A percentile compares a stretch with the other conserved stretches of the same genome.
Conservation (phyloP, 2,888 invertebrate genomes). For the Mythimna ferrago region DNA sequence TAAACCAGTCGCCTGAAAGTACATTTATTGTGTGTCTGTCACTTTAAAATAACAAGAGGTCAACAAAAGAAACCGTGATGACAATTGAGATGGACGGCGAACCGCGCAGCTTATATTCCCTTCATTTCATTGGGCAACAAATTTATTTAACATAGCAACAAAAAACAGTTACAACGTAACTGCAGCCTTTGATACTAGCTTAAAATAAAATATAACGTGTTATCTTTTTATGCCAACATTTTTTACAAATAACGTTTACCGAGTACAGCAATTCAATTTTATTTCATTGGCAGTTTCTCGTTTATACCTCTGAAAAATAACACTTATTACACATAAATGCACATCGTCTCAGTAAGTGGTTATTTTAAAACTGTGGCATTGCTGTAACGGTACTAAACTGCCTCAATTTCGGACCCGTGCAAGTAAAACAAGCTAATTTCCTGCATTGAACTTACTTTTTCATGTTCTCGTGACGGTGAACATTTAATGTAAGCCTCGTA, state of each 20-base stretch:
- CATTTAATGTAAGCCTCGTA: constrained; percentile 25
- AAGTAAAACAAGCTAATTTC: constrained; percentile 83
- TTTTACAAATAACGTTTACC: constrained; percentile 31
- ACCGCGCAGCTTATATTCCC: constrained; percentile 52
- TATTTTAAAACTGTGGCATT: constrained; percentile 79
- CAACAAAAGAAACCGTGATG: constrained; percentile 50
- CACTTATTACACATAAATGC: constrained; percentile 72
- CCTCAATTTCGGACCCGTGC: constrained; percentile 76
- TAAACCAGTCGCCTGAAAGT: constrained; percentile 2
- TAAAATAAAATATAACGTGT: constrained; percentile 26
- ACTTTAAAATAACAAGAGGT: constrained; percentile 62
- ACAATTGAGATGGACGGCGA: constrained; percentile 67
- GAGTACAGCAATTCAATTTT: constrained; percentile 47
- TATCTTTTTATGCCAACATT: constrained; percentile 25
- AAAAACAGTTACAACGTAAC: constrained; percentile 21
- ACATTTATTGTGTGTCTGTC: constrained; percentile 22
- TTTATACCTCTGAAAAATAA: constrained; percentile 67
- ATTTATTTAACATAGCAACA: background rate
- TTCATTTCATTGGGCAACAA: background rate
- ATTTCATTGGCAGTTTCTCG: constrained; percentile 62
- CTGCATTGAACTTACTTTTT: constrained; percentile 76
- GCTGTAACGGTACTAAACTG: constrained; percentile 83
- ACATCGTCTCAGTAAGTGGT: constrained; percentile 74
- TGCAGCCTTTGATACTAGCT: constrained; percentile 17
- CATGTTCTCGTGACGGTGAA: constrained; percentile 77